These are phyloP conservation scores for Orthonychiurus folsomi DNA, from an alignment of 2,888 invertebrate genomes.

Conservation along the genomic window DNA sequence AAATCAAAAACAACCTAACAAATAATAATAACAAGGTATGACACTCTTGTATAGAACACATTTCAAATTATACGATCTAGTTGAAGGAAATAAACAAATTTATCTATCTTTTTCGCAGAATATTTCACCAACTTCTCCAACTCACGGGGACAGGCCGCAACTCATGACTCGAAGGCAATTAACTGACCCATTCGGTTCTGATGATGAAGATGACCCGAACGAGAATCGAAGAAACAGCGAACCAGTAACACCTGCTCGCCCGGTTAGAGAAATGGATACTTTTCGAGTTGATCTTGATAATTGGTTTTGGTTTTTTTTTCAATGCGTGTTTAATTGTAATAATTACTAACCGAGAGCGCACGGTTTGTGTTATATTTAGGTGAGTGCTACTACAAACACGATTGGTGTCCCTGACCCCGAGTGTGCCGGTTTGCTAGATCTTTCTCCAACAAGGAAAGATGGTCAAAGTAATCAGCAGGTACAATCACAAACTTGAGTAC, in stretches of 20 bases:
- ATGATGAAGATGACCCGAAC: conserved; percentile 60
- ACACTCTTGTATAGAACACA: too few relatives aligned
- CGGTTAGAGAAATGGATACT: conserved; percentile 21
- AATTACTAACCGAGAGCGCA: neutral
- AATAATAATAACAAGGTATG: conserved; percentile 37
- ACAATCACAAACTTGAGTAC: conserved; percentile 6
- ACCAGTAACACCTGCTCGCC: conserved; percentile 34
- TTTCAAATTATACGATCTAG: too few relatives aligned
- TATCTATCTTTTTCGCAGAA: conserved; percentile 16
- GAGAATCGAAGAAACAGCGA: conserved; percentile 29
- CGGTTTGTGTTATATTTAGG: conserved; percentile 15
- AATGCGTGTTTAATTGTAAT: too few relatives aligned
- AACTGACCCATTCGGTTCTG: conserved; percentile 82
- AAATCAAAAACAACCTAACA: conserved; percentile 35
- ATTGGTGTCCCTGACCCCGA: conserved; percentile 39
- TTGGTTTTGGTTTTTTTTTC: too few relatives aligned
- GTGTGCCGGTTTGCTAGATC: conserved; percentile 42
- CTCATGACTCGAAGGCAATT: conserved; percentile 78
- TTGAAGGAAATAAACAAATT: neutral
- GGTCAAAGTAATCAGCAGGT: conserved; percentile 37
- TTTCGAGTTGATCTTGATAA: neutral
- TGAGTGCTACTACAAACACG: conserved; percentile 26
- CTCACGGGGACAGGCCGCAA: conserved; percentile 27
- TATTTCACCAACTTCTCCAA: conserved; percentile 19
- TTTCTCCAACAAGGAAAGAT: conserved; percentile 42